Evolutionary conservation across 2,113 vertebrate species (phyloP), one percentile per base, ranked within the genome.

Genomic region (Athene cunicularia): DNA sequence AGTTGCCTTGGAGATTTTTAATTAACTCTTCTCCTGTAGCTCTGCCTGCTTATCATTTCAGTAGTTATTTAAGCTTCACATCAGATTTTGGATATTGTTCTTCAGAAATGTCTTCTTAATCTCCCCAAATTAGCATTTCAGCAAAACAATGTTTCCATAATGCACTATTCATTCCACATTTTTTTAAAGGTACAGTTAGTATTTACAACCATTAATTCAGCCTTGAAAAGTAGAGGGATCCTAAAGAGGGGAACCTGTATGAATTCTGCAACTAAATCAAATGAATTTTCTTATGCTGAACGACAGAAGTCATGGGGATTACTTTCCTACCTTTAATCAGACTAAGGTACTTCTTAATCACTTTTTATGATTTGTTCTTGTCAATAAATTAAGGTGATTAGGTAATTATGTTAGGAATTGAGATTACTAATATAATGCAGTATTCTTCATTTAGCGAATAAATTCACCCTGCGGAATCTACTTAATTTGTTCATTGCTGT

Each of bases 1-100:
- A 97, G 97, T 98, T 97, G 95, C 97, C 97, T 93, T 97, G 97
- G 97, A 97, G 97, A 98, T 98, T 97, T 97, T 98, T 98, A 98
- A 98, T 98, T 98, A 98, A 98, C 96, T 97, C 96, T 96, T 97
- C 95, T 97, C 90, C 94, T 86, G 80, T 95, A 97, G 93, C 91
- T 58, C 89, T 95, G 95, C 91, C 95, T 91, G 95, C 97, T 98
- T 97, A 97, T 98, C 97, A 91, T 93, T 80, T 97, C 90, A 87
- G 89, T 66, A 90, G 92, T 96, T 97, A 97, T 98, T 97, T 96
- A 95, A 95, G 95, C 74, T 94, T 96, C 93, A 76, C 90, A 96
- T 97, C 96, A 97, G 97, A 97, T 98, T 95, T 94, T 91, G 94
- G 95, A 89, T 97, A 95, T 95, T 96, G 92, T 92, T 96, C 86